Evolutionary conservation across 1,140 invertebrate genomes (phyloP).

Genomic region (Drosophila simulans): DNA sequence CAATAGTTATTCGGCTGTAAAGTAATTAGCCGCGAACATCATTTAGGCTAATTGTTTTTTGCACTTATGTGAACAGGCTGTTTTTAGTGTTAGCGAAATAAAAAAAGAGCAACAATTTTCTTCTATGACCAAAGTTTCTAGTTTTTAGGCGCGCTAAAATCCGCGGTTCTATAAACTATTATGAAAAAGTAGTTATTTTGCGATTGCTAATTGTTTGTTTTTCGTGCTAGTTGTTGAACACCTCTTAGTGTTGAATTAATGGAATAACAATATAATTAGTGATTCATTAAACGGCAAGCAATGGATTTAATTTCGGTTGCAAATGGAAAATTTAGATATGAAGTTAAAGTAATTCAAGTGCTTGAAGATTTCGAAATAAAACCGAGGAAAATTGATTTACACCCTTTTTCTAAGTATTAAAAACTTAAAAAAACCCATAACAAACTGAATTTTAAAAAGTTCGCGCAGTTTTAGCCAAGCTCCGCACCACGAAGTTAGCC

Average conservation of each 20-base stretch:
- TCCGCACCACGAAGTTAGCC: neutral
- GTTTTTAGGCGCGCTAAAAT: neutral
- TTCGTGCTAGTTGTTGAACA: too few relatives aligned
- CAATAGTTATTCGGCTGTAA: conserved; percentile 16
- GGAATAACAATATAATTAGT: too few relatives aligned
- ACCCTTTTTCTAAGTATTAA: too few relatives aligned
- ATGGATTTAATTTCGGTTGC: too few relatives aligned
- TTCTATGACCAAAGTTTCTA: neutral
- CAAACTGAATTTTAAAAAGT: neutral
- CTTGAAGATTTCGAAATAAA: too few relatives aligned
- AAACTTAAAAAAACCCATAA: neutral
- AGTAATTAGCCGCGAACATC: conserved; percentile 25
- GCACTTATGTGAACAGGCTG: neutral
- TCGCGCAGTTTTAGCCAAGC: neutral
- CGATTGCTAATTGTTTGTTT: too few relatives aligned
- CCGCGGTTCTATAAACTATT: neutral
- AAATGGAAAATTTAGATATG: too few relatives aligned
- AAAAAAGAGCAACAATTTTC: neutral
- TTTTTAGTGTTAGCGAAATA: neutral
- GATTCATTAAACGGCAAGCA: too few relatives aligned
- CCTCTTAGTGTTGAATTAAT: too few relatives aligned
- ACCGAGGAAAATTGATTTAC: too few relatives aligned
- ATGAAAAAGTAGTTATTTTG: too few relatives aligned
- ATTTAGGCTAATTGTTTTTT: conserved; percentile 22
- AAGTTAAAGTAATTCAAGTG: too few relatives aligned